Conservation (phyloP, 2,797 vertebrate species). For the Serranus cabrilla region DNA sequence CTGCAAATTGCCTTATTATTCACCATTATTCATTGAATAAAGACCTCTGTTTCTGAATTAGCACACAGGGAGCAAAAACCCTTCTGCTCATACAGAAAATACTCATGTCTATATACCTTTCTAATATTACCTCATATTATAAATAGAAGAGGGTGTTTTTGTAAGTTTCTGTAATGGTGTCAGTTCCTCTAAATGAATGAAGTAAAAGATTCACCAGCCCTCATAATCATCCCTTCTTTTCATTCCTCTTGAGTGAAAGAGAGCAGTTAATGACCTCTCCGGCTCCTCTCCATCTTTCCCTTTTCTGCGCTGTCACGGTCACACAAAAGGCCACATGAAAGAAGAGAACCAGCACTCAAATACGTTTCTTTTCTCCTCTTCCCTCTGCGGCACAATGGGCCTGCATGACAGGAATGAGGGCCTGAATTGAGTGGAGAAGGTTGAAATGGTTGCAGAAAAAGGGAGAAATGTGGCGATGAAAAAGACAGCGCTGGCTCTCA, state of each 20-base stretch:
- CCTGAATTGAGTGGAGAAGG: conserved; percentile 21
- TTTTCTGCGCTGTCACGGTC: conserved; percentile 3
- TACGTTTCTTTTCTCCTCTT: conserved; percentile 12
- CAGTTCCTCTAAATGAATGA: conserved; percentile 24
- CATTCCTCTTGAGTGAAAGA: conserved; percentile 37
- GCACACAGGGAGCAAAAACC: neutral
- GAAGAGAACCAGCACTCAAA: conserved; percentile 30
- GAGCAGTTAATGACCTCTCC: conserved; percentile 50
- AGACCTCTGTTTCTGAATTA: conserved; percentile 4
- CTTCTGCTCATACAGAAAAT: neutral
- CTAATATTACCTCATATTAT: neutral
- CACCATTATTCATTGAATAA: conserved; percentile 6
- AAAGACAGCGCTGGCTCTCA: neutral
- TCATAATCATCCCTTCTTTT: conserved; percentile 28
- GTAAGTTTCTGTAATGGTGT: conserved; percentile 11
- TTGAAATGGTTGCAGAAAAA: conserved; percentile 16
- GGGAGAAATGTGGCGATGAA: conserved; percentile 1
- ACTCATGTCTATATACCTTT: neutral
- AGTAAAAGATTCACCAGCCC: conserved; percentile 11
- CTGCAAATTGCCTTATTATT: conserved; percentile 2
- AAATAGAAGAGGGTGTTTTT: conserved; percentile 21
- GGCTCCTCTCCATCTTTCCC: conserved; percentile 24
- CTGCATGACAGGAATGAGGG: conserved; percentile 23
- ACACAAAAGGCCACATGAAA: conserved; percentile 42
- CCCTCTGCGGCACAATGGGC: conserved; percentile 25